Evolutionary conservation across 2,113 vertebrate genomes (phyloP).

Genomic region (Gila orcuttii): DNA sequence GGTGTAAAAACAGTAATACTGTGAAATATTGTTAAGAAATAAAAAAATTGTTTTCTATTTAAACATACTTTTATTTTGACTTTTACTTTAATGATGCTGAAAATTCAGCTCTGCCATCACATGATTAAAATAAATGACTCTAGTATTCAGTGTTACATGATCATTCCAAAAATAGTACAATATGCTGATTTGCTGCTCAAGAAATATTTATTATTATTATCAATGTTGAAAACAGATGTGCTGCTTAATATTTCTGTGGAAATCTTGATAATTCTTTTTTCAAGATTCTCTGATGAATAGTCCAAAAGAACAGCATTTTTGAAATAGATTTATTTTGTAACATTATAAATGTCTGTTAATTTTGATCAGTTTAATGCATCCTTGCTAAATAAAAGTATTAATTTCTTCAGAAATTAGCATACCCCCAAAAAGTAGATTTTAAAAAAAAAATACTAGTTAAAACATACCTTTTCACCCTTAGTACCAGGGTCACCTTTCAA

Average conservation of each 20-base stretch:
- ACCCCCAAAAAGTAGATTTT: too few relatives aligned
- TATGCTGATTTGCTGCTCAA: too few relatives aligned
- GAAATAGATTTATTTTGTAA: too few relatives aligned
- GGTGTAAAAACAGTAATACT: not conserved
- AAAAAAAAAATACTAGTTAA: not conserved
- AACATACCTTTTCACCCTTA: constrained; percentile 93
- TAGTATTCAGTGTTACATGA: not conserved
- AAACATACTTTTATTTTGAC: not conserved
- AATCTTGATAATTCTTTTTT: too few relatives aligned
- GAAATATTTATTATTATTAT: too few relatives aligned
- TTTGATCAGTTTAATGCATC: too few relatives aligned
- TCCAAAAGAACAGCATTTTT: too few relatives aligned
- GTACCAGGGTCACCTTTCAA: constrained; percentile 93
- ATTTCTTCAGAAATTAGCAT: not conserved
- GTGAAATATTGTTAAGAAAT: not conserved
- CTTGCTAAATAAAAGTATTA: too few relatives aligned
- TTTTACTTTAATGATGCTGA: not conserved
- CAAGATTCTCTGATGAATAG: too few relatives aligned
- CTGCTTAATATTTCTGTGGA: too few relatives aligned
- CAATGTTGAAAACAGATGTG: too few relatives aligned
- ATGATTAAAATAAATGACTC: not conserved
- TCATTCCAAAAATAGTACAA: not conserved
- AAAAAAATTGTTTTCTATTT: not conserved
- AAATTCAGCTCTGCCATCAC: not conserved
- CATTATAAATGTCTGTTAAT: too few relatives aligned